These are phyloP conservation scores for Callosobruchus maculatus DNA, from an alignment of 2,888 invertebrate species.

Conservation along the genomic window DNA sequence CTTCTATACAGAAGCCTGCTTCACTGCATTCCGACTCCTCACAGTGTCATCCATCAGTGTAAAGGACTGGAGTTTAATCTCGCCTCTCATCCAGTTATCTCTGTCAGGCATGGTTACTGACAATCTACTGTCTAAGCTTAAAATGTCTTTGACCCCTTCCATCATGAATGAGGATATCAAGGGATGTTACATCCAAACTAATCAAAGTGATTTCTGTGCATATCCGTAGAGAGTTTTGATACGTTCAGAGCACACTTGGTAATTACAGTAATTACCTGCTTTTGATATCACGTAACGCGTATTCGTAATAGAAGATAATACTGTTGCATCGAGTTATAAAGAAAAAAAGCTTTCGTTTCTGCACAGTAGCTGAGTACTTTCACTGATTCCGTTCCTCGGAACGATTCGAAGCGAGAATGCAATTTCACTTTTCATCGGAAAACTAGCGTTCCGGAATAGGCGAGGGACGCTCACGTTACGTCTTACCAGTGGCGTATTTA, in stretches of 20 bases:
- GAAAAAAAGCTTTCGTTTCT: neutral
- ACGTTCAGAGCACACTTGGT: neutral
- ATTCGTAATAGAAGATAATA: neutral
- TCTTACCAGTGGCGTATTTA: too few relatives aligned
- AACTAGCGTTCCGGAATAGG: neutral
- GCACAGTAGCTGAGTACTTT: neutral
- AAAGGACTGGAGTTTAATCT: too few relatives aligned
- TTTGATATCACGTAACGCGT: neutral
- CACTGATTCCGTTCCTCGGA: neutral
- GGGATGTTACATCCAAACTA: neutral
- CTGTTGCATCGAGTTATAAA: neutral
- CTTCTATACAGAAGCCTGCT: too few relatives aligned
- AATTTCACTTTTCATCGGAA: neutral
- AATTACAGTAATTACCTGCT: neutral
- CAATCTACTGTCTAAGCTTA: too few relatives aligned
- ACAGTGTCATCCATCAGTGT: too few relatives aligned
- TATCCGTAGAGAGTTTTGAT: neutral
- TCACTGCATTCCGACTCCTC: too few relatives aligned
- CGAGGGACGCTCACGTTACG: neutral
- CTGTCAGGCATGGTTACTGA: too few relatives aligned
- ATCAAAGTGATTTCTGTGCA: neutral
- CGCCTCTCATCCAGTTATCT: too few relatives aligned
- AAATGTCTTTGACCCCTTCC: too few relatives aligned
- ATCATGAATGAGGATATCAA: too few relatives aligned
- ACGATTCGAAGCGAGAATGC: neutral